Conservation (phyloP, 2,888 invertebrate species). For the Eupeodes latifasciatus region DNA sequence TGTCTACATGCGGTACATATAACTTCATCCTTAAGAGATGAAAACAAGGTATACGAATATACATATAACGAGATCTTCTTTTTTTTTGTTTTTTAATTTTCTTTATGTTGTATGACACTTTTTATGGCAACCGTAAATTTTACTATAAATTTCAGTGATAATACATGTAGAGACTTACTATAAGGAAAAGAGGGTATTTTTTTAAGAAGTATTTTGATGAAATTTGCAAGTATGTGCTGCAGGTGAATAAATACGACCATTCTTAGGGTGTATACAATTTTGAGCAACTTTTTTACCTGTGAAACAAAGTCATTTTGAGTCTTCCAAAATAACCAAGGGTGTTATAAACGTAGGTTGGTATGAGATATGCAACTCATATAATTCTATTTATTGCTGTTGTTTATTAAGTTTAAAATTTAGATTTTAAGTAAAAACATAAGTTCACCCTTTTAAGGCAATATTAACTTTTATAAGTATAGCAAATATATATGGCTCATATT, state of each 20-base stretch:
- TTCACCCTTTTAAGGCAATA: no score
- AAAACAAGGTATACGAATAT: slow-evolving; percentile 28
- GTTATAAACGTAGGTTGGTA: no score
- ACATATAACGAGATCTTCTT: not conserved
- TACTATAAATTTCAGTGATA: slow-evolving; percentile 55
- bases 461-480: no score
- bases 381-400: no score
- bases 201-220: slow-evolving; percentile 59
- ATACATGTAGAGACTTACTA: slow-evolving; percentile 44
- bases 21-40: not conserved
- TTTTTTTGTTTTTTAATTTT: slow-evolving; percentile 59
- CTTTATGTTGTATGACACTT: slow-evolving; percentile 73
- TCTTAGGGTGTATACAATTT: not conserved
- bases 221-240: not conserved
- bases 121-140: slow-evolving; percentile 68
- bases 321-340: no score
- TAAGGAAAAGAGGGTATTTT: slow-evolving; percentile 22
- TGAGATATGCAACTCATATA: no score
- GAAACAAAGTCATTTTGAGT: not conserved
- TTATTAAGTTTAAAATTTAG: no score
- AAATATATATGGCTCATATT: no score
- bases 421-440: no score
- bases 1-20: slow-evolving; percentile 25
- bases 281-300: not conserved
- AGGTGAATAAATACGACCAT: not conserved